Base-by-base conservation (phyloP, 2,113 vertebrate genomes). In the Typhlomys cinereus region DNA sequence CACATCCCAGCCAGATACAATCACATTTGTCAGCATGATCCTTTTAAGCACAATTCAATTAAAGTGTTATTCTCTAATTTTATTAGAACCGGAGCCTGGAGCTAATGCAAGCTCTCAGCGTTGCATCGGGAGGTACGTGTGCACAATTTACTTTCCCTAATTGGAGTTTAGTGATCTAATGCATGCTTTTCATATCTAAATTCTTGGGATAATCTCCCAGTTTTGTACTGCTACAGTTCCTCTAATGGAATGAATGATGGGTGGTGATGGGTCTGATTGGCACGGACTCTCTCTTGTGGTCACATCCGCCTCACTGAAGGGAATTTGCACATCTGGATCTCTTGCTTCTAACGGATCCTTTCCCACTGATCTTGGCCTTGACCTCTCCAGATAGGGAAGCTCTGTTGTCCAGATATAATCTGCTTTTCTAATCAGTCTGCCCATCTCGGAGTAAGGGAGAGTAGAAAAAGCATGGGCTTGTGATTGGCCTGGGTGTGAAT, bases 11-110 rank as follows among this genome's bases (percentile, higher is more conserved):
- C 98, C 98, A 98, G 98, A 98, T 98, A 98, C 98, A 99, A 99
- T 99, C 98, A 94, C 98, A 99, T 99, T 99, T 99, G 99, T 99
- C 99, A 99, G 98, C 98, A 96, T 98, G 98, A 99, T 99, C 99
- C 99, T 98, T 99, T 99, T 99, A 99, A 99, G 98, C 98, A 98
- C 99, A 99, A 99, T 99, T 99, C 99, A 99, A 99, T 99, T 99
- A 99, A 98, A 98, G 97, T 97, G 97, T 98, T 98, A 99, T 99
- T 99, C 98, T 98, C 98, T 99, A 99, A 99, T 99, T 99, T 98
- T 98, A 99, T 99, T 99, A 99, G 97, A 98, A 97, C 97, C 90
- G 52, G 90, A 98, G 98, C 97, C 97, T 97, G 98, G 96, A 97
- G 98, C 98, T 98, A 99, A 98, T 98, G 98, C 98, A 98, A 97